Conservation (phyloP, 2,888 invertebrate species). For the Drepanosiphum platanoidis region DNA sequence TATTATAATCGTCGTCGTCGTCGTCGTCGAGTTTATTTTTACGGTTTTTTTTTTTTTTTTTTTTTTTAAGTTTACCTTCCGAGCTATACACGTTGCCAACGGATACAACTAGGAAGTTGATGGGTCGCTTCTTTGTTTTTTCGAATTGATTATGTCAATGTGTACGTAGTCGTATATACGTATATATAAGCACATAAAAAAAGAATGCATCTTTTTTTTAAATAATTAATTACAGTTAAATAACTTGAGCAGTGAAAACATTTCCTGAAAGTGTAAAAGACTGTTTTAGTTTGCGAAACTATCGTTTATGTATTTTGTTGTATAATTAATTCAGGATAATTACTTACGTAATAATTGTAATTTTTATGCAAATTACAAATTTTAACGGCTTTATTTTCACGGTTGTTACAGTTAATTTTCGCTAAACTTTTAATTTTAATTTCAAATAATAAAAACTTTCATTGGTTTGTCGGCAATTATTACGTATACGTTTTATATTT, state of each 20-base stretch:
- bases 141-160: neutral
- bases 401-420: neutral
- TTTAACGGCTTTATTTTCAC: neutral
- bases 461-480: neutral
- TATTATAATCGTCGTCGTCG: too few relatives aligned
- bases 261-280: slow-evolving; percentile 11
- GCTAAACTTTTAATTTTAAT: neutral
- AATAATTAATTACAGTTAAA: slow-evolving; percentile 16
- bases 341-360: neutral
- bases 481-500: too few relatives aligned
- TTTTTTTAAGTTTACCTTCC: slow-evolving; percentile 14
- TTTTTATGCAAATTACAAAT: neutral
- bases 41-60: too few relatives aligned
- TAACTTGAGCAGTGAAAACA: neutral
- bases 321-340: slow-evolving; percentile 3
- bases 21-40: neutral
- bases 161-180: neutral
- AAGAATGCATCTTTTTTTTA: neutral
- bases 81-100: neutral
- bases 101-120: neutral
- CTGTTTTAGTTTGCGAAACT: neutral
- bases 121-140: neutral
- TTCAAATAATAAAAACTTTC: neutral
- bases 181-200: neutral
- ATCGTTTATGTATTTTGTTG: neutral